Percentiles rank a stretch among this genome's conserved stretches.
phyloP scores from a whole-genome alignment of 1,140 invertebrate genomes.

The Homalodisca vitripennis region DNA sequence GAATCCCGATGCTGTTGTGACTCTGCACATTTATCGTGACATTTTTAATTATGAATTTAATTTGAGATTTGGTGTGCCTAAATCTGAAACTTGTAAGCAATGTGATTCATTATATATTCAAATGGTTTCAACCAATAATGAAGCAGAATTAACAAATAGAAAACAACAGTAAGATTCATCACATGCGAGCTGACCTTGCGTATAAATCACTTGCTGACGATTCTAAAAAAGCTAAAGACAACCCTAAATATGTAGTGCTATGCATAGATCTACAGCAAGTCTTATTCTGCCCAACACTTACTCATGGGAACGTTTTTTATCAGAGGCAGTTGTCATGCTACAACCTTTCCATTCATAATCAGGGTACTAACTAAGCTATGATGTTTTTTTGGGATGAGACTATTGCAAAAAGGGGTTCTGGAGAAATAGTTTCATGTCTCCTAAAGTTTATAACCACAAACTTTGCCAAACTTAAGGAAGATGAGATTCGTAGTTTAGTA shows the following conservation, averaged over 20 bases:
- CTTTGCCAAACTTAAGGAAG: no score
- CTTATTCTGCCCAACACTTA: slow-evolving; percentile 14
- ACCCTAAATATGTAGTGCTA: slow-evolving; percentile 33
- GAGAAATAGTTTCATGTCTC: slow-evolving; percentile 22
- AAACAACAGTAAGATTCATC: slow-evolving; percentile 9
- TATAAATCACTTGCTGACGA: slow-evolving; percentile 35
- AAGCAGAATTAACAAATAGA: slow-evolving; percentile 6
- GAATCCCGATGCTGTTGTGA: slow-evolving; percentile 5
- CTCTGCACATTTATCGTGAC: slow-evolving; percentile 2
- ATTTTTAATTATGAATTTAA: not conserved
- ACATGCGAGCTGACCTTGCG: slow-evolving; percentile 15
- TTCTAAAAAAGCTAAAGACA: slow-evolving; percentile 31
- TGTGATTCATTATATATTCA: not conserved
- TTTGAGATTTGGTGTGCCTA: not conserved
- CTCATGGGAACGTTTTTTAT: slow-evolving; percentile 25
- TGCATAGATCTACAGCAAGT: slow-evolving; percentile 15
- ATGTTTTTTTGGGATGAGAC: not conserved
- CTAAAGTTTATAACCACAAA: no score
- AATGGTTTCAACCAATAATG: not conserved
- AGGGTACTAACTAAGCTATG: slow-evolving; percentile 30
- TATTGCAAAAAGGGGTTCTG: slow-evolving; percentile 10
- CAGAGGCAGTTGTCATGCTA: slow-evolving; percentile 16
- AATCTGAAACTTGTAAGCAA: not conserved
- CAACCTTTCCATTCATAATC: slow-evolving; percentile 32
- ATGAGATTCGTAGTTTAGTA: no score